Evolutionary conservation across 2,888 invertebrate species (phyloP), one percentile per base, ranked within the genome.

Genomic region (Cheilosia soror): DNA sequence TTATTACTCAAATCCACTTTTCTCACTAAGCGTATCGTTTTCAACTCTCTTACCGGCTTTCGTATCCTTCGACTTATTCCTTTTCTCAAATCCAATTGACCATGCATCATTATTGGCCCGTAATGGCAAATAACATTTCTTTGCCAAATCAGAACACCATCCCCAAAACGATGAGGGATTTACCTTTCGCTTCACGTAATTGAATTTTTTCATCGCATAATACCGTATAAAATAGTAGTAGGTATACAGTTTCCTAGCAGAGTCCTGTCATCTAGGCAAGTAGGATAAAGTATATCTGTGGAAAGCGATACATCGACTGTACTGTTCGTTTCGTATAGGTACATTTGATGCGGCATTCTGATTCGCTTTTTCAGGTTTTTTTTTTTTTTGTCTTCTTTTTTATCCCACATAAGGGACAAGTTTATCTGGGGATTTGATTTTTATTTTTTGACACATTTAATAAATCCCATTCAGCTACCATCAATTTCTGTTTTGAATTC

Each of bases 1-100:
- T 44, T 57, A 57, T 68, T 68, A 68, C 68, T 31, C 76, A 60
- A 68, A 68, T 77, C 76, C 25, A 58, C 37, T 66, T 58, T 31
- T 25, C 2, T 15, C 44, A 53, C 60, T 51, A 58, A 51, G 58
- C 57, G 31, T 42, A 51, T 57, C 49, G 20, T 37, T 63, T 20
- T 75, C 47, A 57, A 42, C 9, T 5, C 11, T 5, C 15, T 33
- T 9, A 2, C 58, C 9, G 4, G 20, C 4, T 13, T n/a, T 6
- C 15, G 25, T 15, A 20, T 44, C 40, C 53, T 33, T 62, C 11
- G 42, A 5, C 31, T 65, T 49, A 58, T 51, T 44, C 71, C 27
- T 60, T 77, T 37, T 37, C 11, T 66, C 55, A 55, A 71, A 83
- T 83, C 82, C 82, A 83, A 83, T 83, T 83, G 82, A 83, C 82